These are phyloP conservation scores for Rachycentron canadum DNA, from an alignment of 2,797 vertebrate genomes.

Conservation along the genomic window DNA sequence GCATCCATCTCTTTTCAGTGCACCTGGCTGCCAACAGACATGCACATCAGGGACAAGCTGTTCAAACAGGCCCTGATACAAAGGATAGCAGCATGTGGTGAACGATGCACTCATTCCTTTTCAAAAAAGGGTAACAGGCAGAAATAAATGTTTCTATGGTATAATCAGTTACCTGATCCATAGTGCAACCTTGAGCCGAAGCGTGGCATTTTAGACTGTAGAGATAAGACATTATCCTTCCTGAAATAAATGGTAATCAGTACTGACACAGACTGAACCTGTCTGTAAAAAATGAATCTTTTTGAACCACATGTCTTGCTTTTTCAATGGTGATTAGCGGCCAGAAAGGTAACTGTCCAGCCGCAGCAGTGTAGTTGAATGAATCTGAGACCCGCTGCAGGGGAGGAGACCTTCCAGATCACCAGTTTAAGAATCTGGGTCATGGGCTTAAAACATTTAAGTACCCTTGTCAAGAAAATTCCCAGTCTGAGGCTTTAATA, in stretches of 20 bases:
- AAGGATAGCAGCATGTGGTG: slow-evolving; percentile 43
- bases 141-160: slow-evolving; percentile 48
- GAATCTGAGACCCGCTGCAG: slow-evolving; percentile 18
- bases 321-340: slow-evolving; percentile 20
- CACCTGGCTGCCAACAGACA: slow-evolving; percentile 26
- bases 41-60: slow-evolving; percentile 38
- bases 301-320: neutral
- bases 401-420: slow-evolving; percentile 41
- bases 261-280: slow-evolving; percentile 40
- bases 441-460: slow-evolving; percentile 53
- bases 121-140: slow-evolving; percentile 29
- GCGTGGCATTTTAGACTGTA: slow-evolving; percentile 32
- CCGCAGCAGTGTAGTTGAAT: slow-evolving; percentile 19
- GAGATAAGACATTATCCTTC: slow-evolving; percentile 47
- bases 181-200: slow-evolving; percentile 35
- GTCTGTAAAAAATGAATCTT: slow-evolving; percentile 9
- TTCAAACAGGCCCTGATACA: slow-evolving; percentile 51
- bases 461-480: slow-evolving; percentile 52
- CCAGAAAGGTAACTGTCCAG: slow-evolving; percentile 6
- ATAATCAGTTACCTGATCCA: slow-evolving; percentile 46
- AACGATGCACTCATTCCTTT: slow-evolving; percentile 39
- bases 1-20: slow-evolving; percentile 10
- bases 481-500: slow-evolving; percentile 46
- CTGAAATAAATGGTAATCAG: slow-evolving; percentile 50
- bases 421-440: slow-evolving; percentile 48